phyloP scores from a whole-genome alignment of 2,888 invertebrate genomes.

The Archips crataeganus region DNA sequence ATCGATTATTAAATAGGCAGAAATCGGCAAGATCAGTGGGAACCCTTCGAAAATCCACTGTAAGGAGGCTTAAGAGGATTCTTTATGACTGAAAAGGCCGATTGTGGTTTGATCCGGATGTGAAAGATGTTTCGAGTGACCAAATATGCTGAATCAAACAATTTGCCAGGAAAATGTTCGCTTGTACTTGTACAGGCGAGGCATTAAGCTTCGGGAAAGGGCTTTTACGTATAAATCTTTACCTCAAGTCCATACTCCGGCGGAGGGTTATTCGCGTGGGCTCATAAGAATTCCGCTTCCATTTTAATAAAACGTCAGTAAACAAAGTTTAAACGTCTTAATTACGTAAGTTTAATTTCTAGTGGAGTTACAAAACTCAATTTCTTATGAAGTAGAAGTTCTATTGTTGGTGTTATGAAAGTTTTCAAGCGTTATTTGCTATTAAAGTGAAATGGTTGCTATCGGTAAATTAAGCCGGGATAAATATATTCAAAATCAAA shows the following conservation, averaged over 20 bases:
- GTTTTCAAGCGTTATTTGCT: conserved; percentile 49
- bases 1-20: conserved; percentile 82
- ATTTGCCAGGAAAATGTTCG: conserved; percentile 27
- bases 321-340: conserved; percentile 37
- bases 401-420: conserved; percentile 46
- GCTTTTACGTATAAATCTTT: conserved; percentile 7
- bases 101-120: conserved; percentile 55
- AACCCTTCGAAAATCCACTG: conserved; percentile 62
- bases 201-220: conserved; percentile 18
- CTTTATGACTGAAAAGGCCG: conserved; percentile 67
- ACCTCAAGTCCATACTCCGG: conserved; percentile 6
- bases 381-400: conserved; percentile 52
- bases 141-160: conserved; percentile 42
- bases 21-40: conserved; percentile 69
- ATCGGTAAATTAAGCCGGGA: neutral
- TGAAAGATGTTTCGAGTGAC: conserved; percentile 49
- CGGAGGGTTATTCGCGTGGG: conserved; percentile 13
- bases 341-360: conserved; percentile 45
- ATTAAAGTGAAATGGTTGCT: conserved; percentile 42
- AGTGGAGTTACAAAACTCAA: conserved; percentile 51
- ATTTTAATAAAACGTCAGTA: conserved; percentile 25
- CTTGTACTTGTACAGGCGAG: conserved; percentile 10
- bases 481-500: neutral
- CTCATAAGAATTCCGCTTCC: conserved; percentile 15
- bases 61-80: conserved; percentile 67